These are phyloP conservation scores for Limnephilus auricula DNA, from an alignment of 2,888 invertebrate genomes.

Conservation along the genomic window DNA sequence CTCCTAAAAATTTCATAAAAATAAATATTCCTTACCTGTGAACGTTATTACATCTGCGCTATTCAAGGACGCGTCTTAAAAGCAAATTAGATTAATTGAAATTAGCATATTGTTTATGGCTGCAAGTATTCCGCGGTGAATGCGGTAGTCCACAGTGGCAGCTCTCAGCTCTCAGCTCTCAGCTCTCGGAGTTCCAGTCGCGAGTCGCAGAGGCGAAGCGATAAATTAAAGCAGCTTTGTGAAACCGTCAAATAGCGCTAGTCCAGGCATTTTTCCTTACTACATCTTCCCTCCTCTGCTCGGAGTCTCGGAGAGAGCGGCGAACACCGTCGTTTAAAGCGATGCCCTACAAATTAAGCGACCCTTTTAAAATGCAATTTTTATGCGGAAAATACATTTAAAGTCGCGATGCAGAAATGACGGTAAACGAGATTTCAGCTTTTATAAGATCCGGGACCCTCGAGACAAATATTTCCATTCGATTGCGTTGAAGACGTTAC, in stretches of 20 bases:
- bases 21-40: not conserved
- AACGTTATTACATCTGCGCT: not conserved
- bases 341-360: constrained; percentile 31
- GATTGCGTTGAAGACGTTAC: constrained; percentile 66
- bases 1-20: too few relatives aligned
- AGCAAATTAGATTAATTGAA: not conserved
- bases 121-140: not conserved
- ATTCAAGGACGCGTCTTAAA: not conserved
- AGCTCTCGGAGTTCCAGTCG: not conserved
- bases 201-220: constrained; percentile 52
- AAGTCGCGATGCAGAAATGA: constrained; percentile 18
- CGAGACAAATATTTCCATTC: constrained; percentile 66
- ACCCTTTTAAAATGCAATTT: constrained; percentile 18
- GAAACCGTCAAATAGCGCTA: constrained; percentile 64
- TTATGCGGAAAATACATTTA: constrained; percentile 30
- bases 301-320: constrained; percentile 17
- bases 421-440: constrained; percentile 24
- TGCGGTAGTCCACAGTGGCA: not conserved
- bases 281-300: constrained; percentile 42
- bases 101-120: not conserved
- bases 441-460: constrained; percentile 15
- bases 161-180: not conserved
- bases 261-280: constrained; percentile 63
- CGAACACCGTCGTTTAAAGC: constrained; percentile 28
- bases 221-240: constrained; percentile 66